These are phyloP conservation scores for Copidosoma floridanum DNA, from an alignment of 1,140 invertebrate genomes.

Conservation along the genomic window DNA sequence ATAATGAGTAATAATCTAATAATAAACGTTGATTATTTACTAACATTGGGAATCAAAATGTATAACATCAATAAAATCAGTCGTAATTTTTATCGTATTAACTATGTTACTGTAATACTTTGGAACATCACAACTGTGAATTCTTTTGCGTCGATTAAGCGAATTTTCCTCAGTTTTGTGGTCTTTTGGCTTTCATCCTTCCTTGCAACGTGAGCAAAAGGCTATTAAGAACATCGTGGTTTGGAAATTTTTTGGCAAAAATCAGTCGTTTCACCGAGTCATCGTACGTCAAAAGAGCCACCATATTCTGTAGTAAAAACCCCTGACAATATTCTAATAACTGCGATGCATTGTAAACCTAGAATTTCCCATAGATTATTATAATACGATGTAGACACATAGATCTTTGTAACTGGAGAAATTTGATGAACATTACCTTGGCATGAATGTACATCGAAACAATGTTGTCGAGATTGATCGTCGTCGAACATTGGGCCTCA, in stretches of 20 bases:
- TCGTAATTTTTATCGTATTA: too few relatives aligned
- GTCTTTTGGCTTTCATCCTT: conserved; percentile 67
- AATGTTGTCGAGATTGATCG: conserved; percentile 84
- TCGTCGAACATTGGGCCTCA: conserved; percentile 78
- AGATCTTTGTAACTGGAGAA: too few relatives aligned
- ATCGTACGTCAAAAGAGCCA: conserved; percentile 85
- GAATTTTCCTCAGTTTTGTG: too few relatives aligned
- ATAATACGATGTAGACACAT: too few relatives aligned
- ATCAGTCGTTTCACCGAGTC: conserved; percentile 85
- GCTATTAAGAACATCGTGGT: conserved; percentile 84
- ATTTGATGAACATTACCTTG: conserved; percentile 72
- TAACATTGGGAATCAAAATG: too few relatives aligned
- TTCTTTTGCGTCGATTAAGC: too few relatives aligned
- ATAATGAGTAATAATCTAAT: too few relatives aligned
- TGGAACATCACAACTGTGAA: too few relatives aligned
- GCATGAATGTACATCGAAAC: conserved; percentile 92
- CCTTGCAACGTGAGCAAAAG: conserved; percentile 77
- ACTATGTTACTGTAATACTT: too few relatives aligned
- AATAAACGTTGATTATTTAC: too few relatives aligned
- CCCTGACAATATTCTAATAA: conserved; percentile 88
- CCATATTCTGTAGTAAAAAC: conserved; percentile 89
- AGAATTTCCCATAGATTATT: too few relatives aligned
- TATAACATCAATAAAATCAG: too few relatives aligned
- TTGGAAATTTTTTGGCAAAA: conserved; percentile 85
- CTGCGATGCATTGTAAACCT: conserved; percentile 85